phyloP scores from a whole-genome alignment of 1,140 invertebrate genomes.

The Brachionus angularis region DNA sequence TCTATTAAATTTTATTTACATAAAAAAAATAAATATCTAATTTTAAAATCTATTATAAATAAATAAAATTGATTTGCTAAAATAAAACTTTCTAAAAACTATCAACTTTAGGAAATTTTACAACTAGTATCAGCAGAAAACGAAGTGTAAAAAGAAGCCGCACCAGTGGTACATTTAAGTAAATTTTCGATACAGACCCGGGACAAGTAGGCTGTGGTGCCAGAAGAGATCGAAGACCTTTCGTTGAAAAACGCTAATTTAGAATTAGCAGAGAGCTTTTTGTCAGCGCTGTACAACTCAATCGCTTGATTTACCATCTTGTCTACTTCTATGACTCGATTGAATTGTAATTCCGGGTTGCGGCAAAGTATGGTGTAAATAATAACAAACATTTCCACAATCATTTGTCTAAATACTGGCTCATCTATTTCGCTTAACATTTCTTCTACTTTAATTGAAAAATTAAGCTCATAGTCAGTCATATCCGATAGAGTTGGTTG shows the following conservation, averaged over 20 bases:
- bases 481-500: conserved; percentile 88
- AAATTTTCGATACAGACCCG: conserved; percentile 37
- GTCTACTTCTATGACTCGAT: conserved; percentile 21
- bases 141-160: conserved; percentile 6
- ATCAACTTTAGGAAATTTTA: conserved; percentile 1
- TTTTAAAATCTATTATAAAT: too few relatives aligned
- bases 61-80: too few relatives aligned
- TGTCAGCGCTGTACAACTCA: conserved; percentile 18
- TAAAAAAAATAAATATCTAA: too few relatives aligned
- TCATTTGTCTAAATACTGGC: conserved; percentile 85
- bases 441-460: conserved; percentile 88
- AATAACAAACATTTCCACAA: conserved; percentile 68
- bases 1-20: too few relatives aligned
- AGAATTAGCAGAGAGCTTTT: neutral
- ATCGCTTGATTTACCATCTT: conserved; percentile 40
- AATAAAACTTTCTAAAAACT: too few relatives aligned
- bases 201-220: conserved; percentile 26
- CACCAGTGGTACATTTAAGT: neutral
- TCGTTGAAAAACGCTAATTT: conserved; percentile 29
- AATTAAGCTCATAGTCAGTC: conserved; percentile 91
- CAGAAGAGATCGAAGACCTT: conserved; percentile 9
- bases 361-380: conserved; percentile 38
- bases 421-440: conserved; percentile 79
- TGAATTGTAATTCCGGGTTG: conserved; percentile 38
- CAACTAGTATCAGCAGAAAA: neutral